phyloP scores from a whole-genome alignment of 2,113 vertebrate genomes.

The Peromyscus leucopus region DNA sequence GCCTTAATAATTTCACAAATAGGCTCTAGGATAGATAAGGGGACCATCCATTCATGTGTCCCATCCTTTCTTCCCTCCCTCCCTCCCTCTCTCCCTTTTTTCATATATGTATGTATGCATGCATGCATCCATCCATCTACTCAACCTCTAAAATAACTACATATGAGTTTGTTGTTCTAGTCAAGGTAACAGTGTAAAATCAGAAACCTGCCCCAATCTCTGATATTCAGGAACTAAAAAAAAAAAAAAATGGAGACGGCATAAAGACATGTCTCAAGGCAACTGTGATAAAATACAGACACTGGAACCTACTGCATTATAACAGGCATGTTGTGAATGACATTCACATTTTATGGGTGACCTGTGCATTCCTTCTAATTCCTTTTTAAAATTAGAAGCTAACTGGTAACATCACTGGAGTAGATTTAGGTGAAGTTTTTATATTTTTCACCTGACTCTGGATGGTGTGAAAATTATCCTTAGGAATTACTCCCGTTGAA shows the following conservation, averaged over 20 bases:
- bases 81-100: not conserved
- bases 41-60: not conserved
- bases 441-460: constrained; percentile 39
- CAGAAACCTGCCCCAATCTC: not conserved
- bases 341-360: not conserved
- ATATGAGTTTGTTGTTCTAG: not conserved
- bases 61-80: not conserved
- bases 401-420: not conserved
- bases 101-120: not conserved
- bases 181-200: not conserved
- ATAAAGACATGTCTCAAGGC: not conserved
- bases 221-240: not conserved
- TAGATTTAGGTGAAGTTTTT: constrained; percentile 14
- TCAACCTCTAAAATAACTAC: not conserved
- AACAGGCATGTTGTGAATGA: not conserved
- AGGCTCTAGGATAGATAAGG: not conserved
- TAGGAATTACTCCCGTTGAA: constrained; percentile 22
- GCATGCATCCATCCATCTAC: not conserved
- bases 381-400: constrained; percentile 17
- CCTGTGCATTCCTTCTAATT: not conserved
- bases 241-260: not conserved
- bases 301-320: not conserved
- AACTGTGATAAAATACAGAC: not conserved
- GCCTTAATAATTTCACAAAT: too few species aligned
- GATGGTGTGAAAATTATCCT: constrained; percentile 45